Evolutionary conservation across 2,797 vertebrate genomes (phyloP).

Genomic region (Sitta carolinensis): DNA sequence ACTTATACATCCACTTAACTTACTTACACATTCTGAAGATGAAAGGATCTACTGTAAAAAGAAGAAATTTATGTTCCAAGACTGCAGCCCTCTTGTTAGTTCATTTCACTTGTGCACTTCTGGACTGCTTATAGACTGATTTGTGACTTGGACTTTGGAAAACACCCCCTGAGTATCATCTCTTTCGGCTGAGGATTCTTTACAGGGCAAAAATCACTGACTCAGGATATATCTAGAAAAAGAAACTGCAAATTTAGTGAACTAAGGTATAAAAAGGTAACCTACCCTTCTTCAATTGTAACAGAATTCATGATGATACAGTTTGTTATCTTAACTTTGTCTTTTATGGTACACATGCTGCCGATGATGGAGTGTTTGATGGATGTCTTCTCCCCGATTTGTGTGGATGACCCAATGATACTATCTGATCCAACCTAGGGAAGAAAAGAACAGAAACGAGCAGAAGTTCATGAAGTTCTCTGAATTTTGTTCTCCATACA

Average conservation of each 20-base stretch:
- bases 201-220: not conserved
- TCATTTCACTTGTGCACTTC: not conserved
- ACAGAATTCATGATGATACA: slow-evolving; percentile 98
- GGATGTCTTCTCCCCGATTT: slow-evolving; percentile 91
- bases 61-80: not conserved
- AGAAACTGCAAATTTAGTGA: not conserved
- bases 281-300: slow-evolving; percentile 94
- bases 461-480: not conserved
- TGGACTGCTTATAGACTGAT: not conserved
- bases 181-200: not conserved
- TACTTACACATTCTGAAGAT: not conserved
- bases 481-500: fast-evolving
- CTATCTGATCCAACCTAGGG: slow-evolving; percentile 89
- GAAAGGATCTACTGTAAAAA: not conserved
- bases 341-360: slow-evolving; percentile 82
- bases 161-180: not conserved
- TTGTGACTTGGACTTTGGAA: not conserved
- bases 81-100: not conserved
- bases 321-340: slow-evolving; percentile 91
- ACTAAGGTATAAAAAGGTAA: not conserved
- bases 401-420: slow-evolving; percentile 87
- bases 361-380: slow-evolving; percentile 92
- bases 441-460: not conserved
- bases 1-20: not conserved
- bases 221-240: not conserved